phyloP scores from a whole-genome alignment of 2,113 vertebrate species.

The Salminus brasiliensis region DNA sequence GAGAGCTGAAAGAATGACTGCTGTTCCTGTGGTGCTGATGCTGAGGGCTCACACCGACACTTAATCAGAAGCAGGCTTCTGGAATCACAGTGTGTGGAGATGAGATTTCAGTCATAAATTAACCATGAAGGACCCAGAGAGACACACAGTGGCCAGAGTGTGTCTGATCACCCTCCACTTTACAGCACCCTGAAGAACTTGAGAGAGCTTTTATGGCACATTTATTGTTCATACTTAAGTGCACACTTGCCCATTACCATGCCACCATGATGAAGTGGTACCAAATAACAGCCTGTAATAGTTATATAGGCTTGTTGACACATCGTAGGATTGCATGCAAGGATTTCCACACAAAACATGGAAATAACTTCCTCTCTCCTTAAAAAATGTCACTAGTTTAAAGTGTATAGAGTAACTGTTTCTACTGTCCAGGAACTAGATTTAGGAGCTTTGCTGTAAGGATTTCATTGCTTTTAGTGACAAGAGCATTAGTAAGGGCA shows the following conservation, averaged over 20 bases:
- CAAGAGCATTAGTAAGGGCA: no score
- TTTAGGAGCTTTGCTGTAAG: no score
- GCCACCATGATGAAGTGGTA: not conserved
- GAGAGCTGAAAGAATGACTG: slow-evolving; percentile 41
- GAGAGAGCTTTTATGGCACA: slow-evolving; percentile 10
- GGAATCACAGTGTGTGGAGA: slow-evolving; percentile 41
- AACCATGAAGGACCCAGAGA: slow-evolving; percentile 21
- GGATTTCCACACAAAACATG: not conserved
- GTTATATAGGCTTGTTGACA: not conserved
- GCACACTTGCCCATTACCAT: not conserved
- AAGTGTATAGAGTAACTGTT: no score
- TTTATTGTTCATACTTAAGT: slow-evolving; percentile 31
- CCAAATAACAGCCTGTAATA: not conserved
- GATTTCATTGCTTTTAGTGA: no score
- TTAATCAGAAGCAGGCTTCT: slow-evolving; percentile 53
- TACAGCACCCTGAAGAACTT: slow-evolving; percentile 29
- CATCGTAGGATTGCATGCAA: not conserved
- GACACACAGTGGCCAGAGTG: not conserved
- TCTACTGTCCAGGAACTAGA: no score
- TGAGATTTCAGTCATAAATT: slow-evolving; percentile 45
- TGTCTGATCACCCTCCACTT: slow-evolving; percentile 7
- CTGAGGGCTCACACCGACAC: slow-evolving; percentile 40
- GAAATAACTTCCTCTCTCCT: no score
- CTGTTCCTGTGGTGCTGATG: slow-evolving; percentile 53
- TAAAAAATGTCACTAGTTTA: no score